These are phyloP conservation scores for Stegophylla sp. DNA, from an alignment of 2,888 invertebrate genomes.

Conservation along the genomic window DNA sequence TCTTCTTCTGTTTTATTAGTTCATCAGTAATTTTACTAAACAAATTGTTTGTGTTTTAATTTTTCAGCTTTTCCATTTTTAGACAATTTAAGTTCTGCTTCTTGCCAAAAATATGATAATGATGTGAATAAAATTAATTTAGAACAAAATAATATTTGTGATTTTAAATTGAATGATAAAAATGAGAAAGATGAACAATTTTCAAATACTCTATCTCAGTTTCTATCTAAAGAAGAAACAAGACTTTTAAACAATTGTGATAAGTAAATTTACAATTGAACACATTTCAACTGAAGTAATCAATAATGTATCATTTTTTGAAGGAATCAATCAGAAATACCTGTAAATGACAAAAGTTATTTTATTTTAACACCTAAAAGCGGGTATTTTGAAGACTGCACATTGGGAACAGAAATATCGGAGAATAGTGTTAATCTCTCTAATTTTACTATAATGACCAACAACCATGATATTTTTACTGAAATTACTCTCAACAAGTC, in stretches of 20 bases:
- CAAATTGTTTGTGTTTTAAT: background rate
- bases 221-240: background rate
- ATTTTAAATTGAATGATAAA: background rate
- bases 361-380: conserved; percentile 43
- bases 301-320: conserved; percentile 1
- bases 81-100: conserved; percentile 13
- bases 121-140: background rate
- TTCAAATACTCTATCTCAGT: background rate
- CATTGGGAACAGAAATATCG: background rate
- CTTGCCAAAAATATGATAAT: background rate
- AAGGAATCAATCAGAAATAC: conserved; percentile 10
- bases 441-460: conserved; percentile 43
- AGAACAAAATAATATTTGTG: conserved; percentile 1
- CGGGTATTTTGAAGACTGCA: conserved; percentile 51
- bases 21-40: conserved; percentile 11
- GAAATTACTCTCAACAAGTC: conserved; percentile 37
- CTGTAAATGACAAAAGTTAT: background rate
- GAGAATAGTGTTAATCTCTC: conserved; percentile 30
- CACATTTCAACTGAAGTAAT: background rate
- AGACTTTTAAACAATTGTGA: background rate
- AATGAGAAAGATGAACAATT: background rate
- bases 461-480: conserved; percentile 2
- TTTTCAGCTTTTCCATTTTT: conserved; percentile 36
- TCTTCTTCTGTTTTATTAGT: background rate
- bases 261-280: background rate